Evolutionary conservation across 2,888 invertebrate species (phyloP).

Genomic region (Drosophila silvestris): DNA sequence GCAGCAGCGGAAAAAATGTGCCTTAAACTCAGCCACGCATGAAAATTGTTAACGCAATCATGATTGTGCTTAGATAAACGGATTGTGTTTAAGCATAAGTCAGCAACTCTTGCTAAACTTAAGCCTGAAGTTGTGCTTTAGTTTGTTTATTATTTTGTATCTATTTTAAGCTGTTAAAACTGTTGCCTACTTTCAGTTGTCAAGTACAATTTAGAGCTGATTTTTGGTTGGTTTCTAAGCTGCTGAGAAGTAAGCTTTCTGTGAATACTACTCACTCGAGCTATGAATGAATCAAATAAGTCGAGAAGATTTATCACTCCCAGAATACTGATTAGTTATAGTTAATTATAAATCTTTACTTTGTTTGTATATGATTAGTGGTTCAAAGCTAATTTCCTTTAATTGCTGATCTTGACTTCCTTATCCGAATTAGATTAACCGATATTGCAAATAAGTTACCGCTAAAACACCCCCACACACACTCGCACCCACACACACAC

Average conservation of each 20-base stretch:
- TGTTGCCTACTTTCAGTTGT: constrained; percentile 16
- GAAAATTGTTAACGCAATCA: constrained; percentile 38
- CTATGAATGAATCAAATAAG: constrained; percentile 14
- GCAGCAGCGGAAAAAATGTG: constrained; percentile 20
- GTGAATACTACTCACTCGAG: not conserved
- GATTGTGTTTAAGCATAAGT: constrained; percentile 10
- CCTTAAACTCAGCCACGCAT: constrained; percentile 64
- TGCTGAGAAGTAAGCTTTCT: not conserved
- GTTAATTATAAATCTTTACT: not conserved
- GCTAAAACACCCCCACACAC: not conserved
- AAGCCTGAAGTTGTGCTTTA: constrained; percentile 25
- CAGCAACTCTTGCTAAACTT: not conserved
- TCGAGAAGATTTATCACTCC: constrained; percentile 6
- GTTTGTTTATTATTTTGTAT: fast-evolving
- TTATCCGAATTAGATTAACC: constrained; percentile 44
- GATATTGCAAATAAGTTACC: constrained; percentile 31
- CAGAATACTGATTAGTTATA: not conserved
- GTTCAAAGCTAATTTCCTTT: constrained; percentile 15
- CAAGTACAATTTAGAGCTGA: too few relatives aligned
- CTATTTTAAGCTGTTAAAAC: not conserved
- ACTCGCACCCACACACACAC: not conserved
- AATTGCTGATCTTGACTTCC: constrained; percentile 54
- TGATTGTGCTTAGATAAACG: constrained; percentile 8
- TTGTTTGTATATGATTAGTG: not conserved
- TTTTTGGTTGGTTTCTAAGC: constrained; percentile 17